Evolutionary conservation across 2,888 invertebrate species (phyloP).

Genomic region (Caenorhabditis macrosperma): DNA sequence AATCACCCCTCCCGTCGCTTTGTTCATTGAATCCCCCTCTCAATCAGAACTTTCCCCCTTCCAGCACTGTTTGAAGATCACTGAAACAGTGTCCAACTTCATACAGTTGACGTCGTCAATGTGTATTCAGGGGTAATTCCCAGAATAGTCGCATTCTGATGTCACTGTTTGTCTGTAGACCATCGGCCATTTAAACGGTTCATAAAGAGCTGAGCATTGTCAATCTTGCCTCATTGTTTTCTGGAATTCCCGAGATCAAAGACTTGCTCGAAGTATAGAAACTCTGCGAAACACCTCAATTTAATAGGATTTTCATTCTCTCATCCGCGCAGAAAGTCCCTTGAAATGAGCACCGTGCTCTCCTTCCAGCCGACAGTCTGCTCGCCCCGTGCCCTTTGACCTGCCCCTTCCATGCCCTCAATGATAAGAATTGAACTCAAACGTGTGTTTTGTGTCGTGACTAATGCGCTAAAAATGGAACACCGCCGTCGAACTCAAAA

Average conservation of each 20-base stretch:
- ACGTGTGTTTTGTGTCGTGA: neutral
- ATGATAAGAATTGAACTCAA: neutral
- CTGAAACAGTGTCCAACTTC: no score
- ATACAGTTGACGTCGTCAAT: neutral
- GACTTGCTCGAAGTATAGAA: no score
- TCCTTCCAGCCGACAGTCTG: neutral
- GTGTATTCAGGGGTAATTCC: neutral
- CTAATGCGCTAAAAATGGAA: neutral
- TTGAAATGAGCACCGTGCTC: no score
- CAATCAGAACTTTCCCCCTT: neutral
- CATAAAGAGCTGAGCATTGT: no score
- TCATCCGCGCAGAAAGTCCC: no score
- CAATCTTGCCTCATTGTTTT: no score
- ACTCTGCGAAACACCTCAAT: no score
- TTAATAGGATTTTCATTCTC: no score
- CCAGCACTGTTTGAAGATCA: neutral
- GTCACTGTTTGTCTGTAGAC: neutral
- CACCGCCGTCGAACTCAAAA: slow-evolving; percentile 10
- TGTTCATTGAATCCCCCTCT: neutral
- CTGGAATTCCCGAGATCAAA: no score
- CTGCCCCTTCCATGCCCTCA: neutral
- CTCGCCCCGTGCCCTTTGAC: neutral
- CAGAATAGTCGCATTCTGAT: slow-evolving; percentile 2
- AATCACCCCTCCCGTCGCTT: neutral
- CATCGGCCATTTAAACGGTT: no score